phyloP scores from a whole-genome alignment of 2,888 invertebrate genomes.

The Platypus cylindrus region DNA sequence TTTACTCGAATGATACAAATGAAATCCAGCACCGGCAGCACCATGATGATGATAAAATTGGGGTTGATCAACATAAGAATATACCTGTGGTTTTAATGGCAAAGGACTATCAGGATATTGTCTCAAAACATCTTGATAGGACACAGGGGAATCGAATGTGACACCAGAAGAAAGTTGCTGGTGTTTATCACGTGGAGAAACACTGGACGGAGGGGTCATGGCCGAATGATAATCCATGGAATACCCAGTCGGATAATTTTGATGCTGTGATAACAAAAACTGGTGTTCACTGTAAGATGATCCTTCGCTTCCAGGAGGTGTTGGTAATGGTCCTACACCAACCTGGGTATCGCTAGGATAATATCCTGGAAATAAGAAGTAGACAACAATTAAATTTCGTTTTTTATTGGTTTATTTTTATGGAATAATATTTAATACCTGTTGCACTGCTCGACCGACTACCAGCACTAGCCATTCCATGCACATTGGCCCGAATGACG shows the following conservation, averaged over 20 bases:
- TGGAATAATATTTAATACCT: slow-evolving; percentile 9
- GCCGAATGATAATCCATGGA: slow-evolving; percentile 79
- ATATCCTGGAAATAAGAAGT: slow-evolving; percentile 23
- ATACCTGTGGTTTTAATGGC: slow-evolving; percentile 83
- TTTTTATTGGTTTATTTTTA: not conserved
- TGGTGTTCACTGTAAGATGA: slow-evolving; percentile 58
- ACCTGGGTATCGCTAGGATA: slow-evolving; percentile 46
- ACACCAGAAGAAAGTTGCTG: slow-evolving; percentile 48
- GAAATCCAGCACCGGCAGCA: slow-evolving; percentile 51
- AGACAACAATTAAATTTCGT: not conserved
- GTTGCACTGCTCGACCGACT: slow-evolving; percentile 28
- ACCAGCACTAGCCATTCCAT: slow-evolving; percentile 40
- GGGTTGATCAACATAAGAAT: slow-evolving; percentile 65
- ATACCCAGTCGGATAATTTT: slow-evolving; percentile 47
- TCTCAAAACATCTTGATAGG: slow-evolving; percentile 41
- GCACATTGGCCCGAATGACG: slow-evolving; percentile 82
- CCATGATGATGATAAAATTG: slow-evolving; percentile 76
- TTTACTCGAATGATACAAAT: slow-evolving; percentile 73
- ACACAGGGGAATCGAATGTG: slow-evolving; percentile 37
- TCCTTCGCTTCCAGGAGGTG: slow-evolving; percentile 82
- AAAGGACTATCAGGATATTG: slow-evolving; percentile 55
- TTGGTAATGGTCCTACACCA: slow-evolving; percentile 66
- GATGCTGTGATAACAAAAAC: slow-evolving; percentile 42
- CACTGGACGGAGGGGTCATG: slow-evolving; percentile 96
- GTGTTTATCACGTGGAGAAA: slow-evolving; percentile 80